Percentiles rank a stretch among this genome's conserved stretches.
phyloP scores from a whole-genome alignment of 2,113 vertebrate species.

The Xenopus borealis region DNA sequence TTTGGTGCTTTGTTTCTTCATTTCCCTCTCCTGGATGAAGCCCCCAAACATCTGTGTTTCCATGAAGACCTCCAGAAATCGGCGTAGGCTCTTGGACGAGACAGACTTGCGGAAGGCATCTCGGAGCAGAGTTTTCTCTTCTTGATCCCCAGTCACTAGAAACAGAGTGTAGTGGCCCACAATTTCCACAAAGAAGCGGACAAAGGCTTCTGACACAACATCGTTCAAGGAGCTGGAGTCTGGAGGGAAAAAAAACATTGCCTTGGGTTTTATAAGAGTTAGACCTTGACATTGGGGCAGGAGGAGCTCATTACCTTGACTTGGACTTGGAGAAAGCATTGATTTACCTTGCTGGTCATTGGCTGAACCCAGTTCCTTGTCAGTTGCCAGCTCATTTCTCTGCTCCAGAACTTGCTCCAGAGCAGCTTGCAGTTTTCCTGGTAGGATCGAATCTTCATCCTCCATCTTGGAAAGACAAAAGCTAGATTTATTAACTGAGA shows the following conservation, averaged over 20 bases:
- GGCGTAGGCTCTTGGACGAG: constrained; percentile 94
- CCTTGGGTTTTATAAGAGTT: background rate
- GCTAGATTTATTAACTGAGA: too few species aligned
- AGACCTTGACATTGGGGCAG: background rate
- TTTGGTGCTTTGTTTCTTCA: constrained; percentile 91
- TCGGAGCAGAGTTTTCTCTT: constrained; percentile 87
- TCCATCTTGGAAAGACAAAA: constrained; percentile 77
- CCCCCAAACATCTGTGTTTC: constrained; percentile 98
- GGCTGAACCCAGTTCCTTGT: constrained; percentile 47
- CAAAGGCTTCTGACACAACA: constrained; percentile 95
- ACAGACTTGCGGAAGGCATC: constrained; percentile 97
- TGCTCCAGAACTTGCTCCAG: constrained; percentile 95
- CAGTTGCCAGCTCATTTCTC: constrained; percentile 92
- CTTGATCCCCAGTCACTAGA: constrained; percentile 88
- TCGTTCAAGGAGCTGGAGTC: constrained; percentile 92
- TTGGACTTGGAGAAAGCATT: background rate
- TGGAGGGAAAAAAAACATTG: constrained; percentile 58
- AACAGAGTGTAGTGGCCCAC: constrained; percentile 96
- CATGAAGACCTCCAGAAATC: constrained; percentile 98
- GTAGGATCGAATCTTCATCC: constrained; percentile 92
- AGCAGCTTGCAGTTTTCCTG: constrained; percentile 93
- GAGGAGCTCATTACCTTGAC: background rate
- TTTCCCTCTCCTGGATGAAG: constrained; percentile 95
- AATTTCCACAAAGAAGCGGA: constrained; percentile 97
- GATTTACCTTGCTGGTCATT: constrained; percentile 31